A percentile compares a stretch with the other conserved stretches of the same genome.
Conservation (phyloP, 2,113 vertebrate species). For the Brachypteracias leptosomus region DNA sequence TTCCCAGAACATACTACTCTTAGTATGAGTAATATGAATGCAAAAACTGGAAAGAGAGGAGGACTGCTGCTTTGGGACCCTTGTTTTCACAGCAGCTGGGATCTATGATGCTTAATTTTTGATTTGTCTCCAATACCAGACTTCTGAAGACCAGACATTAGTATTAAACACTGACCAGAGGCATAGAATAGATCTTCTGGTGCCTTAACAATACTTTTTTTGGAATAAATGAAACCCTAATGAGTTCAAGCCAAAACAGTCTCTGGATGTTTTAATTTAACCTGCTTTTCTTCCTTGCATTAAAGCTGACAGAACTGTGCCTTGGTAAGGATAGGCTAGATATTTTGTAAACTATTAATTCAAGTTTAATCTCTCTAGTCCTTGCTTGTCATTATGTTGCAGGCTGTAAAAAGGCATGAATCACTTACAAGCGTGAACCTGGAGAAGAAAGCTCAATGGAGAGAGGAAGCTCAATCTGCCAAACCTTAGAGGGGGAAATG, state of each 20-base stretch:
- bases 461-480: slow-evolving; percentile 34
- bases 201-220: no score
- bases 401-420: slow-evolving; percentile 82
- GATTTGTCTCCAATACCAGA: neutral
- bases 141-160: neutral
- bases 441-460: slow-evolving; percentile 84
- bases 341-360: neutral
- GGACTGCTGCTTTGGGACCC: neutral
- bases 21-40: neutral
- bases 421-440: slow-evolving; percentile 79
- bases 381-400: neutral
- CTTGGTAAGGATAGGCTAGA: neutral
- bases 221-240: no score
- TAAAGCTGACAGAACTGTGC: neutral
- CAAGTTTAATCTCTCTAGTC: neutral
- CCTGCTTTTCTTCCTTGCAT: neutral
- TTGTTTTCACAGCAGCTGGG: neutral
- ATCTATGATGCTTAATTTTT: neutral
- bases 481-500: slow-evolving; percentile 28
- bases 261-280: neutral
- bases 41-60: neutral
- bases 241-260: neutral
- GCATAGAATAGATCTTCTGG: neutral
- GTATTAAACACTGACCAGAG: neutral
- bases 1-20: neutral